Percentiles rank a stretch among this genome's conserved stretches.
Evolutionary conservation across 2,888 invertebrate genomes (phyloP).

Genomic region (Coecobrya sp.): DNA sequence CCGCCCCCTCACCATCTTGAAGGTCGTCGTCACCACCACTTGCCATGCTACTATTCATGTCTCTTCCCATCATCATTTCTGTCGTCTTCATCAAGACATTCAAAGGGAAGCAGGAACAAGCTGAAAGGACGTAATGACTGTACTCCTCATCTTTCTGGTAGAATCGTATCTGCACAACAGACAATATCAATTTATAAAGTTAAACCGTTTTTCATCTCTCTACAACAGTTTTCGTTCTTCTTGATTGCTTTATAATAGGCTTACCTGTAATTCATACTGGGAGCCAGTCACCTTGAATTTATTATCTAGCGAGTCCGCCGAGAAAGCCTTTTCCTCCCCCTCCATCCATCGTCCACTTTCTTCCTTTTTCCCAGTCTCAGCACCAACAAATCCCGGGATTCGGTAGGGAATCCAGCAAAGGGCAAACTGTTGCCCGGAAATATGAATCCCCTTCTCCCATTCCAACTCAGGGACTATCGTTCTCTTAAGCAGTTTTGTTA

Average conservation of each 20-base stretch:
- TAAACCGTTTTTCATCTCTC: no score
- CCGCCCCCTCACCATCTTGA: background rate
- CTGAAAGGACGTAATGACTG: constrained; percentile 14
- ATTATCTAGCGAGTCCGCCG: background rate
- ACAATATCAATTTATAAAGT: background rate
- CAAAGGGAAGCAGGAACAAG: constrained; percentile 30
- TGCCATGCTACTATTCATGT: background rate
- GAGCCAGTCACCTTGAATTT: constrained; percentile 25
- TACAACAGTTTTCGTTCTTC: background rate
- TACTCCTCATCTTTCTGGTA: constrained; percentile 29
- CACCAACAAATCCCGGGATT: background rate
- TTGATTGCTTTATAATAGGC: background rate
- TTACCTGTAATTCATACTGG: constrained; percentile 48
- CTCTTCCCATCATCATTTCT: background rate
- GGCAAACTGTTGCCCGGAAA: constrained; percentile 30
- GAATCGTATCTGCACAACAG: constrained; percentile 33
- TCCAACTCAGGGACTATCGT: background rate
- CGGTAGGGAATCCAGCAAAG: constrained; percentile 24
- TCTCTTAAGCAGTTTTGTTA: constrained; percentile 26
- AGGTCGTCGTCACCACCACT: background rate
- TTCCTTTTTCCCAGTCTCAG: no score
- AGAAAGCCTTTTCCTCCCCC: background rate
- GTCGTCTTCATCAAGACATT: background rate
- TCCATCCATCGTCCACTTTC: no score
- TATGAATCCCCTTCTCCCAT: constrained; percentile 31